phyloP scores from a whole-genome alignment of 1,140 invertebrate genomes.

The Steinernema khuongi region DNA sequence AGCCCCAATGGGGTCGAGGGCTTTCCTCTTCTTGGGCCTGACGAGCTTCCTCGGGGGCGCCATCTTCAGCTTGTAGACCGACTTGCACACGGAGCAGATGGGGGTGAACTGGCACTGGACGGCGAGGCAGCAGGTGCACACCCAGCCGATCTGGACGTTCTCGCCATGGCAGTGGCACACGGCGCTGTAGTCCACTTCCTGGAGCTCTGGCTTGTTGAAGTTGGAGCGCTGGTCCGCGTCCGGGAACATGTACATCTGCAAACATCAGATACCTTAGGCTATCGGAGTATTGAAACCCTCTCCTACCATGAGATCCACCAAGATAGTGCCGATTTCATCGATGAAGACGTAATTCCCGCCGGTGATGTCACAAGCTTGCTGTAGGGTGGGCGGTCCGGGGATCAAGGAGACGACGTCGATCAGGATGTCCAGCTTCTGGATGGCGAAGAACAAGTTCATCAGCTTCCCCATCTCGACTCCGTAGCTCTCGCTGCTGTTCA shows the following conservation, averaged over 20 bases:
- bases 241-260: constrained; percentile 24
- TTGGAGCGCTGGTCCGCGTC: constrained; percentile 1
- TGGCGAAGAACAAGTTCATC: constrained; percentile 41
- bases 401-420: constrained; percentile 33
- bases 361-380: constrained; percentile 42
- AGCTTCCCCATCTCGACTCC: constrained; percentile 33
- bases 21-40: not conserved
- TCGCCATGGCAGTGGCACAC: constrained; percentile 40
- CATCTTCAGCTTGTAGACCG: not conserved
- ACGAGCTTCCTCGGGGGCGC: not conserved
- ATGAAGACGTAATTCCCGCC: constrained; percentile 24
- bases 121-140: constrained; percentile 22
- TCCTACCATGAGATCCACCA: constrained; percentile 33
- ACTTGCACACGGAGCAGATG: not conserved
- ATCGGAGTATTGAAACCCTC: not conserved
- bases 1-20: not conserved
- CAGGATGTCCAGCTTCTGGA: constrained; percentile 31
- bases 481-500: constrained; percentile 34
- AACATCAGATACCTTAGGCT: constrained; percentile 18
- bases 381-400: constrained; percentile 37
- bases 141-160: constrained; percentile 37
- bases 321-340: constrained; percentile 17
- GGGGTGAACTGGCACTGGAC: constrained; percentile 1
- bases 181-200: constrained; percentile 36
- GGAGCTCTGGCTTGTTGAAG: constrained; percentile 15